phyloP scores from a whole-genome alignment of 2,113 vertebrate genomes.

The Ursus arctos region DNA sequence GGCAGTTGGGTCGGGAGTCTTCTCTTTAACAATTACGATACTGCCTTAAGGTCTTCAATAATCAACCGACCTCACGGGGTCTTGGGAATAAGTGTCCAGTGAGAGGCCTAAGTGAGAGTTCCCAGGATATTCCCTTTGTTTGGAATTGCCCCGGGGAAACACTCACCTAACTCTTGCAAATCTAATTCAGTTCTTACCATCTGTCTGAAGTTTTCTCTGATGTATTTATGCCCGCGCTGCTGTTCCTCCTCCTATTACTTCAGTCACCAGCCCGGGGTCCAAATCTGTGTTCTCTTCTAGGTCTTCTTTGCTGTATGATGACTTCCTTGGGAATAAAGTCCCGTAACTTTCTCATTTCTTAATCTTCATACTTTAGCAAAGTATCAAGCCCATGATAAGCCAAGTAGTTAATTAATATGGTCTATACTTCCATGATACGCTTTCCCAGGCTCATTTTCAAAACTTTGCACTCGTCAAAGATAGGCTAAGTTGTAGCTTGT shows the following conservation, averaged over 20 bases:
- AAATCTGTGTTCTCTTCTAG: not conserved
- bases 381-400: not conserved
- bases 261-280: not conserved
- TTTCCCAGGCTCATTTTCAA: constrained; percentile 21
- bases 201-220: not conserved
- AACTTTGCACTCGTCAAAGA: not conserved
- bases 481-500: not conserved
- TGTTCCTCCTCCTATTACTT: not conserved
- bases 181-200: not conserved
- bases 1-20: not conserved
- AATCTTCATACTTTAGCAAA: not conserved
- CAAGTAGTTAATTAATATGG: not conserved
- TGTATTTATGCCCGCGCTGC: not conserved
- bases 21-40: not conserved
- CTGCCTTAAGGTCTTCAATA: not conserved
- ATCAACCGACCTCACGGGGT: not conserved
- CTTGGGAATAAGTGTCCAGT: not conserved
- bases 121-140: not conserved
- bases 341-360: constrained; percentile 5
- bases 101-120: not conserved
- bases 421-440: not conserved
- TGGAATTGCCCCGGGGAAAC: not conserved
- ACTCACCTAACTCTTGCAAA: not conserved
- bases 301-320: not conserved
- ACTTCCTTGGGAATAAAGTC: not conserved